Evolutionary conservation across 2,888 invertebrate species (phyloP), one percentile per base, ranked within the genome.

Genomic region (Quadriops clusia): DNA sequence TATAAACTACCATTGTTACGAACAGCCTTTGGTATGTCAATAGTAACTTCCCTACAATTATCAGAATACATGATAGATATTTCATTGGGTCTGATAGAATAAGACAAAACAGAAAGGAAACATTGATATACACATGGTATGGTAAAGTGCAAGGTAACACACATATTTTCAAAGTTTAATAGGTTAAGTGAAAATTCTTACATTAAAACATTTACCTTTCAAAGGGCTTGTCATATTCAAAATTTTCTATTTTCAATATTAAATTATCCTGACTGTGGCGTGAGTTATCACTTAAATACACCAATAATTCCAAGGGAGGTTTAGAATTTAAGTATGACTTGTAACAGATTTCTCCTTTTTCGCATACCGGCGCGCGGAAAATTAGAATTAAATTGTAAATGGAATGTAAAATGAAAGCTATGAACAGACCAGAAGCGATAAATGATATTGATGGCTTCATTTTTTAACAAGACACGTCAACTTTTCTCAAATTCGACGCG

Each of bases 1-100:
- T 68, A 81, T 24, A 94, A 54, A 4, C 83, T 81, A 1, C 93
- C 94, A 67, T 94, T 94, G 33, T 76, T 72, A 8, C 82, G 67
- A 0, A 83, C 85, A 54, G 72, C 73, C 12, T 63, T 58, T 3
- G 90, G 85, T 40, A 93, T 63, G 39, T 73, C 67, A 30, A 93
- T 56, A 30, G 63, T 65, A 14, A 86, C 51, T 27, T 71, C 67
- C 46, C 86, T 86, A 53, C 23, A 61, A 60, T 30, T 33, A 26
- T 24, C 17, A 5, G 24, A 24, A 32, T 34, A 23, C 28, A 23
- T 9, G 1, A 23, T 17, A 4, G 11, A 29, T 10, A 17, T 23
- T 10, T 18, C 13, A 17, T 6, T 20, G 17, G 8, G 13, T 7
- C 17, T 2, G 12, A 12, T 18, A 17, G 6, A 5, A 14, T 11